These are phyloP conservation scores for Heteromurus nitidus DNA, from an alignment of 2,888 invertebrate species.

Conservation along the genomic window DNA sequence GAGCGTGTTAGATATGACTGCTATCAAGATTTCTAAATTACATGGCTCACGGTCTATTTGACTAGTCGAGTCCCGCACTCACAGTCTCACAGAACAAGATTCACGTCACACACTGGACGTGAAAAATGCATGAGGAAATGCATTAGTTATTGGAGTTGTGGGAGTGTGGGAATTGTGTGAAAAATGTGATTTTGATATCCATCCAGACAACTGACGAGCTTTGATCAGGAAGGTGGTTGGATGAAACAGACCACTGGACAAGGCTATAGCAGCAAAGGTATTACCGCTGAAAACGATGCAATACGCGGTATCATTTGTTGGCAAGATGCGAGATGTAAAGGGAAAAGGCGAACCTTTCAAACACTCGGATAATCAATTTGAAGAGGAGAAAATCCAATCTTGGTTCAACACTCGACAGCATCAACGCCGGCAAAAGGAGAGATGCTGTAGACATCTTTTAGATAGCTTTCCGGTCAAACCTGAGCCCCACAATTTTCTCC, in stretches of 20 bases:
- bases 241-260: not conserved
- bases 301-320: not conserved
- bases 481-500: conserved; percentile 19
- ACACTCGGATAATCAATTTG: conserved; percentile 50
- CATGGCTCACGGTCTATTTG: conserved; percentile 44
- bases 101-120: conserved; percentile 9
- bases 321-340: not conserved
- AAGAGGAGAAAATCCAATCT: conserved; percentile 47
- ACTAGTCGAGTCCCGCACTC: conserved; percentile 20
- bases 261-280: too few species aligned
- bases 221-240: conserved; percentile 1
- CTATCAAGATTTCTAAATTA: conserved; percentile 60
- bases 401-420: conserved; percentile 27
- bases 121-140: conserved; percentile 54
- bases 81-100: too few species aligned
- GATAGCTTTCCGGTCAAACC: conserved; percentile 1
- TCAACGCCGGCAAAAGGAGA: not conserved
- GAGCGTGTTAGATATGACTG: conserved; percentile 19
- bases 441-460: too few species aligned
- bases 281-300: too few species aligned
- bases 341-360: not conserved
- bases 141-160: conserved; percentile 17
- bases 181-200: conserved; percentile 62
- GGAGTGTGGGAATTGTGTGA: conserved; percentile 40
- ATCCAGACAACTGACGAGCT: conserved; percentile 41